Evolutionary conservation across 1,140 invertebrate species (phyloP).

Genomic region (Phocides pigmalion): DNA sequence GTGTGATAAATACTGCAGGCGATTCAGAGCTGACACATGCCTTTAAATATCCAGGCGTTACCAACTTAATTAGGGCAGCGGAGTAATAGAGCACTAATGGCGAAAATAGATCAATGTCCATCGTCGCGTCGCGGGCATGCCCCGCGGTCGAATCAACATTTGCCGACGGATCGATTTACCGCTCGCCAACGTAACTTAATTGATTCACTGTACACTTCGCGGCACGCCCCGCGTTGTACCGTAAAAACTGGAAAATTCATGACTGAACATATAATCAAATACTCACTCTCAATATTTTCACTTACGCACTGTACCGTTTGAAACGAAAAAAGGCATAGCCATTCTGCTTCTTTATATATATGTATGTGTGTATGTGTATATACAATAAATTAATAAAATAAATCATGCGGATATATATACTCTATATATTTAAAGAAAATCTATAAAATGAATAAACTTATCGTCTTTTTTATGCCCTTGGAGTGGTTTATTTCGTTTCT

Average conservation of each 20-base stretch:
- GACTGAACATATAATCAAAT: not conserved
- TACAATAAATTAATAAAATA: no score
- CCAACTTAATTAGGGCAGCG: conserved; percentile 6
- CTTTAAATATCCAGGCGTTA: not conserved
- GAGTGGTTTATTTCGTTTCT: no score
- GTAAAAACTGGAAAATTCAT: not conserved
- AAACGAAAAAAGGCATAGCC: no score
- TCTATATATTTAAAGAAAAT: no score
- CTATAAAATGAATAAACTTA: no score
- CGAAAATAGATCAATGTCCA: conserved; percentile 28
- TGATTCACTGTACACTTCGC: conserved; percentile 64
- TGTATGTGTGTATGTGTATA: no score
- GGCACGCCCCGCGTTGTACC: conserved; percentile 44
- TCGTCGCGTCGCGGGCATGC: conserved; percentile 43
- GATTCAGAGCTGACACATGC: not conserved
- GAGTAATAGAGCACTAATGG: conserved; percentile 9
- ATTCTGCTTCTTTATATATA: no score
- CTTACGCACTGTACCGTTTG: no score
- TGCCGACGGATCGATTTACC: conserved; percentile 73
- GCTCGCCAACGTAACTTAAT: conserved; percentile 66
- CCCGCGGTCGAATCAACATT: conserved; percentile 77
- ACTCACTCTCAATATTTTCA: not conserved
- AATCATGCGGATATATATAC: no score
- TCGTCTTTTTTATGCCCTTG: no score
- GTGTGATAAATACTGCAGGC: no score